Base-by-base conservation (phyloP, 2,888 invertebrate genomes). In the Trissolcus brochymenae region DNA sequence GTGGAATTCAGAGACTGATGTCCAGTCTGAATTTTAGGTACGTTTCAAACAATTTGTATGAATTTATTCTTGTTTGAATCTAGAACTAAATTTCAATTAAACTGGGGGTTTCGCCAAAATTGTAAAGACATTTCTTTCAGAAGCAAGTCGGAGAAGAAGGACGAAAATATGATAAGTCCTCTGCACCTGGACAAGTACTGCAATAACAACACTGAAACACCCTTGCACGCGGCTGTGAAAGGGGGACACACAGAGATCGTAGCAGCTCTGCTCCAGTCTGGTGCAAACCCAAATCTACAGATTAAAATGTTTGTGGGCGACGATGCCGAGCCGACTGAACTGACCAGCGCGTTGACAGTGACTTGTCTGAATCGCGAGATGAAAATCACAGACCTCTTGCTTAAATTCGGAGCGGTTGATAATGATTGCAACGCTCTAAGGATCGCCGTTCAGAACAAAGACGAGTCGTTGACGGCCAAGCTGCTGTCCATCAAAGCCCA, bases 1-100 rank as follows among this genome's bases (percentile, higher is more conserved):
- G 94, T 83, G 96, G 96, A 0, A 96, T 97, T 78, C 96, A 96
- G 85, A 94, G 95, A 21, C 94, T 97, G 56, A 95, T 97, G 91
- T 95, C 94, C 56, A 94, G 94, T 82, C 90, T 97, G 61, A 95
- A 94, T 83, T 93, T 94, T 55, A 78, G 77, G 74, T 43, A 43
- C n/a, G 25, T 25, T 25, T 25, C 25, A 9, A 13, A 43, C n/a
- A 13, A 46, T 46, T 7, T n/a, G n/a, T n/a, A n/a, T n/a, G n/a
- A 29, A 29, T 7, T 7, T n/a, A n/a, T n/a, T n/a, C n/a, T n/a
- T n/a, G n/a, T n/a, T n/a, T n/a, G n/a, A n/a, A n/a, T n/a, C n/a
- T n/a, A n/a, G n/a, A n/a, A n/a, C n/a, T n/a, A n/a, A n/a, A n/a
- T n/a, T n/a, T n/a, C n/a, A n/a, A n/a, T n/a, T n/a, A n/a, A n/a